phyloP scores from a whole-genome alignment of 2,113 vertebrate species.

The Tamias sibiricus region DNA sequence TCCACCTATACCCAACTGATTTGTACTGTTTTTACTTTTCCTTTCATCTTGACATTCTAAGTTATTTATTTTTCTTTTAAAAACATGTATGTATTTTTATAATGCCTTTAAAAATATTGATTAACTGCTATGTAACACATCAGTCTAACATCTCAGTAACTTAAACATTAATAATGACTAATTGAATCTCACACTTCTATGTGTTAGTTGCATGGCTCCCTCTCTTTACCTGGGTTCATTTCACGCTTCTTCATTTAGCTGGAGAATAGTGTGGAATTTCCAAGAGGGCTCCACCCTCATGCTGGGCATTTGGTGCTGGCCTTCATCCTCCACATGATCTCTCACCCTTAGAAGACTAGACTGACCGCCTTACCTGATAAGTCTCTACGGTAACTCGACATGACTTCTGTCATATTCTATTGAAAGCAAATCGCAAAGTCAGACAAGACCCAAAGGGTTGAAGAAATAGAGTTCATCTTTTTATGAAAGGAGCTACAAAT shows the following conservation, averaged over 20 bases:
- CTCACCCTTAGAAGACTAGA: background rate
- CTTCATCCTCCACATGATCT: background rate
- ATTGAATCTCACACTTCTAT: background rate
- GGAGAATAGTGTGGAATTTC: background rate
- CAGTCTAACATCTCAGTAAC: background rate
- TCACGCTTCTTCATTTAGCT: background rate
- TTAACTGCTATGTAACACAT: background rate
- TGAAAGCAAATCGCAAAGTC: background rate
- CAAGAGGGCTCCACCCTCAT: background rate
- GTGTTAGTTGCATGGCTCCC: background rate
- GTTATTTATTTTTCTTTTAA: background rate
- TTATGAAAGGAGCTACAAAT: background rate
- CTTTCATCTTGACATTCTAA: background rate
- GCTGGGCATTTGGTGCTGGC: fast-evolving
- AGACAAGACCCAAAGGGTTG: background rate
- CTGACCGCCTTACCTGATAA: background rate
- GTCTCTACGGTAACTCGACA: background rate
- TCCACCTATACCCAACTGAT: background rate
- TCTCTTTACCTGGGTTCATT: background rate
- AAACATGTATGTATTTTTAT: background rate
- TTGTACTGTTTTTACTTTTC: background rate
- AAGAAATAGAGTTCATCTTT: background rate
- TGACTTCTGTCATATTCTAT: background rate
- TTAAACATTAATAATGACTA: background rate
- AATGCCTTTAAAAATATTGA: background rate